Conservation (phyloP, 2,888 invertebrate genomes). For the Orchesellides sinensis region DNA sequence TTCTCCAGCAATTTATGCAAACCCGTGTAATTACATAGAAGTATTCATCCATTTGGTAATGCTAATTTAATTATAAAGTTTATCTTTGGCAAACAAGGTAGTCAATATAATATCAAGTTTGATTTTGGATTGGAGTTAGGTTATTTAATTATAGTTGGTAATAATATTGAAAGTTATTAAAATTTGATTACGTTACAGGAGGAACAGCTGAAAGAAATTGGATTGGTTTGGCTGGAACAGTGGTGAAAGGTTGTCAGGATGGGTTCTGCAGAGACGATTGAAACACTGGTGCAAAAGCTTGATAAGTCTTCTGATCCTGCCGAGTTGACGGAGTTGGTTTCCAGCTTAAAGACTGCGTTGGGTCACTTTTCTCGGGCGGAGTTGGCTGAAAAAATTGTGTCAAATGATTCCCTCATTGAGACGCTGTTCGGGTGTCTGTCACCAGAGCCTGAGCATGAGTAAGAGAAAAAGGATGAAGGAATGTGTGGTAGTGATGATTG, state of each 20-base stretch:
- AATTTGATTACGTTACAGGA: too few species aligned
- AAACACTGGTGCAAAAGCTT: conserved; percentile 39
- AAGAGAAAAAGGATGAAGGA: neutral
- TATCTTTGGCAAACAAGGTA: too few species aligned
- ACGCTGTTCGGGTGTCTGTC: conserved; percentile 71
- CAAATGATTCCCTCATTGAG: conserved; percentile 65
- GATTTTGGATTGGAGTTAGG: too few species aligned
- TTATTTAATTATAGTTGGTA: too few species aligned
- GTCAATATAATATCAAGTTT: too few species aligned
- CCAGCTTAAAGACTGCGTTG: conserved; percentile 68
- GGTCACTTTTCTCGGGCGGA: conserved; percentile 65
- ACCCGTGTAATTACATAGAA: too few species aligned
- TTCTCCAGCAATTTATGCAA: too few species aligned
- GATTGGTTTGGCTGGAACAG: too few species aligned
- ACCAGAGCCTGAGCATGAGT: conserved; percentile 59
- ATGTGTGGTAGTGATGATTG: neutral
- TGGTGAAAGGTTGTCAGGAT: neutral
- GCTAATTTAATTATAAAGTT: too few species aligned
- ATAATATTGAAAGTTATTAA: too few species aligned
- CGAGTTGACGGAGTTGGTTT: conserved; percentile 64
- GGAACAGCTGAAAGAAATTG: too few species aligned
- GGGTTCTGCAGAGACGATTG: conserved; percentile 54
- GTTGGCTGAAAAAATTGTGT: conserved; percentile 59
- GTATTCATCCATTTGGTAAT: too few species aligned
- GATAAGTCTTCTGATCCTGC: conserved; percentile 38